Percentiles rank a stretch among this genome's conserved stretches.
These are phyloP conservation scores for Cephus spinipes DNA, from an alignment of 2,888 invertebrate genomes.

Conservation along the genomic window DNA sequence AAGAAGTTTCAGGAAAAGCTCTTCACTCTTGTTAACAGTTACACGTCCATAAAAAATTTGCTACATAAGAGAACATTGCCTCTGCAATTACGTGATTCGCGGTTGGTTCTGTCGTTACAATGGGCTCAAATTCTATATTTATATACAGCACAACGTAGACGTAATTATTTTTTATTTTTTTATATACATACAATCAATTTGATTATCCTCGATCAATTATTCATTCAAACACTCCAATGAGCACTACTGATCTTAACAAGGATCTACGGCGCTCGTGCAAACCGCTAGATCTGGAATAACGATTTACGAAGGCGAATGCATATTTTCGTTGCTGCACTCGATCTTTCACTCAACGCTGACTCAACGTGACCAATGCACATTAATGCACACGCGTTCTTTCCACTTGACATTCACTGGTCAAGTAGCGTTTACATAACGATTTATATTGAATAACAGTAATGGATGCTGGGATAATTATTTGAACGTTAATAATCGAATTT, in stretches of 20 bases:
- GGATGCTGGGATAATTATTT: neutral
- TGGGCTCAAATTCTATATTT: neutral
- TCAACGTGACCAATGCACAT: neutral
- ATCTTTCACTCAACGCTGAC: neutral
- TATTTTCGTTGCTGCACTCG: neutral
- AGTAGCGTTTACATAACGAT: neutral
- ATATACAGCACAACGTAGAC: neutral
- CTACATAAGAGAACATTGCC: neutral
- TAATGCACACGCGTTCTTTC: neutral
- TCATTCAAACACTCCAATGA: neutral
- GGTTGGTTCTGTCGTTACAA: neutral
- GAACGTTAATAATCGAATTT: too few relatives aligned
- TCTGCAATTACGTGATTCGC: conserved; percentile 9
- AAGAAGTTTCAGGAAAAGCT: conserved; percentile 13
- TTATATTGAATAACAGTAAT: neutral
- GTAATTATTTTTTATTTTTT: neutral
- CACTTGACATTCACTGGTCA: neutral
- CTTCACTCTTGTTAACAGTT: neutral
- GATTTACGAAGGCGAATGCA: neutral
- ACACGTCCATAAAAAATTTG: neutral
- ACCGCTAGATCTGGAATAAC: neutral
- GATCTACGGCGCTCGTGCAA: neutral
- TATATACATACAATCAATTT: neutral
- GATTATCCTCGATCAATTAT: neutral
- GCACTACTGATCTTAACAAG: neutral